Evolutionary conservation across 2,113 vertebrate genomes (phyloP).

Genomic region (Solea solea): DNA sequence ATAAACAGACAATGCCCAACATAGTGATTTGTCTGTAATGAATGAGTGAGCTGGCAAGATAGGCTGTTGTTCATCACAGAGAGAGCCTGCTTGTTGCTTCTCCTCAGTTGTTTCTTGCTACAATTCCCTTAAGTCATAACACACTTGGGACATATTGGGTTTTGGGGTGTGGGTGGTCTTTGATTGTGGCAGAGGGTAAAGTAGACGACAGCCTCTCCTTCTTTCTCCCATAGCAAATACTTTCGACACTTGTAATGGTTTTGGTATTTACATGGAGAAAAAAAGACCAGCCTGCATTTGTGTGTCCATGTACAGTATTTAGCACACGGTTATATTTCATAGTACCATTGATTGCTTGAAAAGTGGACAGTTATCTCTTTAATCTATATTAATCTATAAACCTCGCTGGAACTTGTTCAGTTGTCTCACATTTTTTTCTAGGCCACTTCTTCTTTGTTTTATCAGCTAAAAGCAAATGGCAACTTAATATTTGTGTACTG

Average conservation of each 20-base stretch:
- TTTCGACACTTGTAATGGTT: conserved; percentile 6
- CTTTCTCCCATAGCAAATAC: conserved; percentile 2
- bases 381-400: not conserved
- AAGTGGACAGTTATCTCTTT: conserved; percentile 15
- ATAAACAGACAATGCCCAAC: conserved; percentile 1
- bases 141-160: not conserved
- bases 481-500: not conserved
- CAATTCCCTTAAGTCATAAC: not conserved
- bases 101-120: conserved; percentile 13
- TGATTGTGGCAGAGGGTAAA: not conserved
- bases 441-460: not conserved
- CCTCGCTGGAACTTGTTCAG: conserved; percentile 10
- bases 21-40: conserved; percentile 6
- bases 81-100: not conserved
- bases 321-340: conserved; percentile 28
- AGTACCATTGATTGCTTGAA: conserved; percentile 29
- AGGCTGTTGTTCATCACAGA: not conserved
- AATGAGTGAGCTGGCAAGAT: conserved; percentile 7
- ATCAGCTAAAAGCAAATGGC: not conserved
- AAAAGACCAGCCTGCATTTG: not conserved
- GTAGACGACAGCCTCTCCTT: not conserved
- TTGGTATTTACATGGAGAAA: conserved; percentile 2
- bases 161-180: too few species aligned
- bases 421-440: not conserved
- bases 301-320: conserved; percentile 5